Evolutionary conservation across 2,113 vertebrate genomes (phyloP), one percentile per base, ranked within the genome.

Genomic region (Argyrosomus japonicus): DNA sequence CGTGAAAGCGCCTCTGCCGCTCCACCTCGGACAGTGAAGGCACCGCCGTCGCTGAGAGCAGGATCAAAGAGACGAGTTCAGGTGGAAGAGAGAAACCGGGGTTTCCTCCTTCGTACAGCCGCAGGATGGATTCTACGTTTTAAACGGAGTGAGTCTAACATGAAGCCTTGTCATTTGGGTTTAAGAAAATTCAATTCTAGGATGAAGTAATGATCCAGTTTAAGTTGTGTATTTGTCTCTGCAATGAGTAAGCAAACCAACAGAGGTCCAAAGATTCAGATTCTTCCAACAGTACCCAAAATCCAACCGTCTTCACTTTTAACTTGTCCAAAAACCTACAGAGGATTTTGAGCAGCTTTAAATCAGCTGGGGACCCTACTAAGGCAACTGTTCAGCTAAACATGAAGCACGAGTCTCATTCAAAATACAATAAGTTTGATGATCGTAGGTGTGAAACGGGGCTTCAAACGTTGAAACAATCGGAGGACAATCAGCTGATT

Each of bases 201-300:
- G 65, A 80, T 50, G 70, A 32, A 78, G 69, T 25, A 32, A 36
- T 4, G n/a, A 61, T 69, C 79, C 53, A 3, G 78, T 84, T 86
- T 25, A 75, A 58, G 78, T 25, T 6, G 45, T 27, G 45, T 47
- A 7, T 57, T 18, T 51, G 40, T 71, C 50, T 73, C 21, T 69
- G 75, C 21, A 32, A 25, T 23, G 40, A 23, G 48, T 47, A 68
- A 75, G 36, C 36, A 53, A 73, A 71, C 48, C 9, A 53, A 77
- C 14, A 62, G 62, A 88, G 89, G 89, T 90, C 90, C 88, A 83
- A 83, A 56, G 81, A 51, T 81, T 86, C 73, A 57, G 77, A 87
- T 67, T 83, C 68, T 75, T 87, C 63, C 75, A 64, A 85, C 75
- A 65, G 62, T 68, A 80, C 64, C 19, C n/a, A 14, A 69, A 79